A percentile compares a stretch with the other conserved stretches of the same genome.
Conservation (phyloP, 2,797 vertebrate genomes). For the Catharus ustulatus region DNA sequence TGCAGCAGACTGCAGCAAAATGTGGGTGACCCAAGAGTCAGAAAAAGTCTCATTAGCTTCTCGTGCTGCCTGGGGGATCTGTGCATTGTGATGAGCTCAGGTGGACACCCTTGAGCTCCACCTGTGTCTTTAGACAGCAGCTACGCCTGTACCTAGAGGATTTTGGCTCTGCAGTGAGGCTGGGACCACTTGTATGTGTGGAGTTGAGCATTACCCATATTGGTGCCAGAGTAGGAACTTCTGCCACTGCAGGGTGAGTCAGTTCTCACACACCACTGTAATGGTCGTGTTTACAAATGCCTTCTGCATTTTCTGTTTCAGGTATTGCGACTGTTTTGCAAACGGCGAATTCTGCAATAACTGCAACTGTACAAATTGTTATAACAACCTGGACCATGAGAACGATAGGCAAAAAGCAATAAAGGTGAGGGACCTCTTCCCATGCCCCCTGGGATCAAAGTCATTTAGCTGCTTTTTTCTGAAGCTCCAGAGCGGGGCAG, state of each 20-base stretch:
- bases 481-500: neutral
- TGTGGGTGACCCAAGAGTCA: neutral
- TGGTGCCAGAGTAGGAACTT: neutral
- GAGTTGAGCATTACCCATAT: neutral
- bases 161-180: neutral
- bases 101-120: neutral
- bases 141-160: neutral
- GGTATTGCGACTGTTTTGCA: conserved; percentile 98
- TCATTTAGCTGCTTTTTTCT: neutral
- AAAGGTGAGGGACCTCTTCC: conserved; percentile 83
- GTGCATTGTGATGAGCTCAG: neutral
- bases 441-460: neutral
- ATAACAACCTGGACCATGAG: conserved; percentile 98
- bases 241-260: neutral
- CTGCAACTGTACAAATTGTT: conserved; percentile 99
- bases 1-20: neutral
- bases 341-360: conserved; percentile 99
- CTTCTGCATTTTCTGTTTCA: conserved; percentile 66
- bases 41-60: neutral
- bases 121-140: neutral
- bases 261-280: neutral
- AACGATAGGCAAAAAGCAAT: conserved; percentile 97
- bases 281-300: neutral
- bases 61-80: neutral
- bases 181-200: rapidly evolving